Base-by-base conservation (phyloP, 2,888 invertebrate species). In the Oconnorella tubifera region DNA sequence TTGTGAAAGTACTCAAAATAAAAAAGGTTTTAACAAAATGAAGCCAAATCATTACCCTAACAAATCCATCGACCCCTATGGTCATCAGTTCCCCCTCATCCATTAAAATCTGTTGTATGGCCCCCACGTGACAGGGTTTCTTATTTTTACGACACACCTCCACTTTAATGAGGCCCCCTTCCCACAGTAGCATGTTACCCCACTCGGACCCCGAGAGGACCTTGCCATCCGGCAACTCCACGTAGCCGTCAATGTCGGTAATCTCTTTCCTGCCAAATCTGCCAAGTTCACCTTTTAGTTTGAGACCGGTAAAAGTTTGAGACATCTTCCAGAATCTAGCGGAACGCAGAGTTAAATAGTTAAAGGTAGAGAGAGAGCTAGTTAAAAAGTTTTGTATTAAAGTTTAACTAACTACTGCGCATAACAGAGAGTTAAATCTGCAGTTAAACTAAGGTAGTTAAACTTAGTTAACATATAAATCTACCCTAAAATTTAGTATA, bases 271-370 rank as follows among this genome's bases (percentile, higher is more conserved):
- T 91, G 1, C 93, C 94, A 80, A 94, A 95, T 76, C 91, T 86
- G 0, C 94, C 94, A n/a, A 91, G 80, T 75, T 90, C 88, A 1
- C 92, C 92, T 81, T 92, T 89, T 4, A 95, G 83, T 81, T 95
- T 95, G 0, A 94, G 83, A 0, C 94, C 94, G 0, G 94, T 95
- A 77, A 94, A 95, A 0, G 95, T 94, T 69, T 86, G 80, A 0
- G 89, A 89, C 89, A 94, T 93, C 85, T 91, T 93, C 94, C 94
- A 95, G 82, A 92, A 92, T 80, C 92, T 92, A 33, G n/a, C 3
- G 25, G 32, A 23, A 27, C 6, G n/a, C n/a, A n/a, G n/a, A n/a
- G n/a, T n/a, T n/a, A n/a, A n/a, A n/a, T n/a, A n/a, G n/a, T n/a
- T n/a, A n/a, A n/a, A n/a, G n/a, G n/a, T n/a, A n/a, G n/a, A n/a